Evolutionary conservation across 2,888 invertebrate species (phyloP).

Genomic region (Corbicula japonica): DNA sequence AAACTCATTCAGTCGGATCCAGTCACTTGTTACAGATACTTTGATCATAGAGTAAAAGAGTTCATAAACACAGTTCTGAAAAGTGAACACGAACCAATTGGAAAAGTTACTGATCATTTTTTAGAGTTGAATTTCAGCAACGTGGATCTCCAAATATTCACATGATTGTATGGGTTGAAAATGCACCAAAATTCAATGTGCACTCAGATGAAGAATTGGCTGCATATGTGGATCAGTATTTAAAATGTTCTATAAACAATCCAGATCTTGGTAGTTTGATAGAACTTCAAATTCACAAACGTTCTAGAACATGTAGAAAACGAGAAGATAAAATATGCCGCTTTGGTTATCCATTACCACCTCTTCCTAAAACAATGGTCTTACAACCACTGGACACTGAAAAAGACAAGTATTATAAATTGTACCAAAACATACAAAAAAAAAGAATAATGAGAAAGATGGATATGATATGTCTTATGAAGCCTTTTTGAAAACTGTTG

Average conservation of each 20-base stretch:
- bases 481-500: slow-evolving; percentile 28
- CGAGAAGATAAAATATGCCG: slow-evolving; percentile 4
- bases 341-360: slow-evolving; percentile 34
- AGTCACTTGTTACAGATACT: slow-evolving; percentile 61
- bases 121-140: slow-evolving; percentile 60
- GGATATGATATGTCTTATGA: slow-evolving; percentile 39
- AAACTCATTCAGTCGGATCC: slow-evolving; percentile 61
- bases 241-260: no score
- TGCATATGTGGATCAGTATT: no score
- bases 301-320: no score
- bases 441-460: slow-evolving; percentile 18
- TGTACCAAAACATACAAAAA: slow-evolving; percentile 17
- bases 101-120: slow-evolving; percentile 50
- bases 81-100: slow-evolving; percentile 50
- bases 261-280: no score
- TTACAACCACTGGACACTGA: slow-evolving; percentile 45
- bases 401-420: slow-evolving; percentile 12
- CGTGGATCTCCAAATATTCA: no score
- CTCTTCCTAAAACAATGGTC: slow-evolving; percentile 44
- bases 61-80: slow-evolving; percentile 50
- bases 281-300: no score
- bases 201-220: no score
- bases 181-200: slow-evolving; percentile 63
- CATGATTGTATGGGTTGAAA: no score
- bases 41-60: no score